A percentile compares a stretch with the other conserved stretches of the same genome.
Evolutionary conservation across 2,888 invertebrate species (phyloP).

Genomic region (Stenotaenia linearis): DNA sequence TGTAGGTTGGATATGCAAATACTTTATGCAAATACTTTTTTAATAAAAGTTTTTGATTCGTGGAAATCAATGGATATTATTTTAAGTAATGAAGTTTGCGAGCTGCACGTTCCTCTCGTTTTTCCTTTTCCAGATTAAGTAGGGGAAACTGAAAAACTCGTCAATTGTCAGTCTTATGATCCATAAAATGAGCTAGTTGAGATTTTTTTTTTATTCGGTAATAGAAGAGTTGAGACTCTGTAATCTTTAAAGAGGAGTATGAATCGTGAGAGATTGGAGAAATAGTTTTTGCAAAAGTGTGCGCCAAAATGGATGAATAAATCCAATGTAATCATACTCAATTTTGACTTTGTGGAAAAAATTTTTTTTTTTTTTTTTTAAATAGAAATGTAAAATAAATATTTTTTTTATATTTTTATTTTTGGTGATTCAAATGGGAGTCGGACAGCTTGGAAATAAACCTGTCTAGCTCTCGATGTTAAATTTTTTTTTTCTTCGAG

Average conservation of each 20-base stretch:
- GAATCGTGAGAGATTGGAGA: background rate
- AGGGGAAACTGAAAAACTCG: background rate
- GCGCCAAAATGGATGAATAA: background rate
- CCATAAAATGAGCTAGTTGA: background rate
- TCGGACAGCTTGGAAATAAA: no score
- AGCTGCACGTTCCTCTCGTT: background rate
- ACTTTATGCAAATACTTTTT: background rate
- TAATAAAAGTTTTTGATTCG: background rate
- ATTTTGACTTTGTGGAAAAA: background rate
- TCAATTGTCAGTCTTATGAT: background rate
- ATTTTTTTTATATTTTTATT: background rate
- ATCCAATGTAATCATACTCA: background rate
- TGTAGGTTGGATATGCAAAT: background rate
- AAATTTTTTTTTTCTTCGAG: no score
- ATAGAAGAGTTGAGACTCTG: background rate
- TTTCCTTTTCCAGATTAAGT: background rate
- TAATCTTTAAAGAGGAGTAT: background rate
- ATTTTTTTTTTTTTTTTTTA: background rate
- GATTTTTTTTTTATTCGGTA: background rate
- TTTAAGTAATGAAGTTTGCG: background rate
- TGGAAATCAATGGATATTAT: background rate
- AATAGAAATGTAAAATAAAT: background rate
- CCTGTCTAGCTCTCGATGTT: no score
- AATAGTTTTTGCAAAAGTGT: background rate
- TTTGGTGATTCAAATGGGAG: no score